A percentile compares a stretch with the other conserved stretches of the same genome.
phyloP scores from a whole-genome alignment of 2,888 invertebrate species.

The Ophioninae sp. region DNA sequence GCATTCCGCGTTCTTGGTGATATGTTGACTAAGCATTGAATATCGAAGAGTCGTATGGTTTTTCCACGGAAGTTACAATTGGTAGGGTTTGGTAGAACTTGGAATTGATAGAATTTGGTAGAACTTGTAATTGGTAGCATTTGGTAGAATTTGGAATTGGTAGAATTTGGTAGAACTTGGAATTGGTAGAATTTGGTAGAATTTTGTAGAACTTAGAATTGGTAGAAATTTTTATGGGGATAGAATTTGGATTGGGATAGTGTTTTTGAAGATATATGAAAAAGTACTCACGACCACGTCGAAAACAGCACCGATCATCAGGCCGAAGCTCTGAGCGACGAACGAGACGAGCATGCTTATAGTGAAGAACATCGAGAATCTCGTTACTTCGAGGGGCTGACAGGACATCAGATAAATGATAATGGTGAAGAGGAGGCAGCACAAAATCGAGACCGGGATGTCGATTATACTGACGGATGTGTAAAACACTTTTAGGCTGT shows the following conservation, averaged over 20 bases:
- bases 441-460: conserved; percentile 89
- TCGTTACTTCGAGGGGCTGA: conserved; percentile 90
- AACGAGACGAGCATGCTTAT: conserved; percentile 92
- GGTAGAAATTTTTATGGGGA: background rate
- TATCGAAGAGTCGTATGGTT: too few relatives aligned
- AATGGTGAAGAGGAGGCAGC: conserved; percentile 87
- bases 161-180: too few relatives aligned
- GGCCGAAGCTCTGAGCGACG: conserved; percentile 95
- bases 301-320: conserved; percentile 95
- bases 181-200: too few relatives aligned
- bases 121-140: too few relatives aligned
- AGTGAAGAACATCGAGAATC: conserved; percentile 93
- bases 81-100: too few relatives aligned
- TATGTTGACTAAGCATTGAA: too few relatives aligned
- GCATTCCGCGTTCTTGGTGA: too few relatives aligned
- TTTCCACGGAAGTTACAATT: too few relatives aligned
- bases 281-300: conserved; percentile 88
- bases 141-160: too few relatives aligned
- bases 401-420: conserved; percentile 94
- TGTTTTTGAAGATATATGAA: background rate
- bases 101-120: too few relatives aligned
- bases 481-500: conserved; percentile 92
- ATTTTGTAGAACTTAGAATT: too few relatives aligned
- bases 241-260: background rate
- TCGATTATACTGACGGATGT: conserved; percentile 89